A percentile compares a stretch with the other conserved stretches of the same genome.
These are phyloP conservation scores for Alligator sinensis DNA, from an alignment of 2,113 vertebrate genomes.

Conservation along the genomic window DNA sequence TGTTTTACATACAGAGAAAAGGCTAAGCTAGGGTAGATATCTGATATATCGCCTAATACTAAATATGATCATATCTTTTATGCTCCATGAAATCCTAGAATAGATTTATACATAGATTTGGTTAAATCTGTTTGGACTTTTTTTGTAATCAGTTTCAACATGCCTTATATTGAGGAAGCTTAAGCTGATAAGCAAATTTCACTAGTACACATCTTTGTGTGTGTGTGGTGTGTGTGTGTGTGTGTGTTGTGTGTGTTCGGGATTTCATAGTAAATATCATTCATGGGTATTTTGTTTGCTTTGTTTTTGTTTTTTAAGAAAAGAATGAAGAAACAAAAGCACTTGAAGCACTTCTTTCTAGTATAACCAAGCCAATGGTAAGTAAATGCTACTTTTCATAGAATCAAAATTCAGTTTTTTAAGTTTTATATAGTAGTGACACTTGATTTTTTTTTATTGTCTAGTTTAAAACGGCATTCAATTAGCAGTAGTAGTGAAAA, in stretches of 20 bases:
- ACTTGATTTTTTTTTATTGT: not conserved
- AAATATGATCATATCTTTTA: not conserved
- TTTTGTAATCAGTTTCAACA: not conserved
- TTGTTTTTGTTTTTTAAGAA: conserved; percentile 80
- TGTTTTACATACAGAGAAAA: not conserved
- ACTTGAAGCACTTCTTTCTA: conserved; percentile 87
- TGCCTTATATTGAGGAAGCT: not conserved
- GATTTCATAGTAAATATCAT: conserved; percentile 18
- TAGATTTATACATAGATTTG: not conserved
- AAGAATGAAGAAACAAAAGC: conserved; percentile 91
- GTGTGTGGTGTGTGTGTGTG: fast-evolving
- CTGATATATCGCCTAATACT: not conserved
- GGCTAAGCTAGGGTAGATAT: not conserved
- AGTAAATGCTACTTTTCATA: conserved; percentile 68
- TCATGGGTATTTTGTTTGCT: conserved; percentile 39
- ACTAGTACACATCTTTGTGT: not conserved
- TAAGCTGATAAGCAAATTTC: not conserved
- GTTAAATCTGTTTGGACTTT: not conserved
- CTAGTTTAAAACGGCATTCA: not conserved
- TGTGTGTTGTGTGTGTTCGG: fast-evolving
- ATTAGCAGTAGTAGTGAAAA: not conserved
- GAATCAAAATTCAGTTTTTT: not conserved
- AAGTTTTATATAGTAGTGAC: not conserved
- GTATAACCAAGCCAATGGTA: conserved; percentile 90
- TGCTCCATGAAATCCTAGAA: not conserved